Evolutionary conservation across 35 echinoderm and acorn worm genomes (phyloP).

Genomic region (Diadema setosum): DNA sequence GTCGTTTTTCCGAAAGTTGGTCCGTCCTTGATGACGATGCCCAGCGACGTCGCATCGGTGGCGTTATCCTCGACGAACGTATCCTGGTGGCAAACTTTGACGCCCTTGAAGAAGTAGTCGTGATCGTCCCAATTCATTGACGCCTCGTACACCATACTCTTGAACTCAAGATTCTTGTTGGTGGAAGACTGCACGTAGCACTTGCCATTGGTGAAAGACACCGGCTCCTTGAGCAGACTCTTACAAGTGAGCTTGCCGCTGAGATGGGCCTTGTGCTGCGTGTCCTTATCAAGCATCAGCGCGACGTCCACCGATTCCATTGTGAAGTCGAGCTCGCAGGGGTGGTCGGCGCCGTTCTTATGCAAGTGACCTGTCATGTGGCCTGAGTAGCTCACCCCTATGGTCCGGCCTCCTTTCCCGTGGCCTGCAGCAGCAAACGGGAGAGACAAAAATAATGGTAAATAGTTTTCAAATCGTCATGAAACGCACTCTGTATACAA

Average conservation of each 20-base stretch:
- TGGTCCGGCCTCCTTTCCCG: background rate
- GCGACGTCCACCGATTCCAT: constrained; percentile 54
- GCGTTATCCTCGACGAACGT: constrained; percentile 25
- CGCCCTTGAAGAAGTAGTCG: constrained; percentile 42
- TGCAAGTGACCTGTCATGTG: constrained; percentile 39
- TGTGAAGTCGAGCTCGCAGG: constrained; percentile 41
- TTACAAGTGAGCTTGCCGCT: constrained; percentile 41
- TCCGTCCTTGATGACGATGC: constrained; percentile 31
- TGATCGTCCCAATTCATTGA: constrained; percentile 22
- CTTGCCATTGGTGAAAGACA: constrained; percentile 44
- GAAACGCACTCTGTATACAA: too few relatives aligned
- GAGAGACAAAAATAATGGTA: too few relatives aligned
- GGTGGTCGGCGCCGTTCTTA: background rate
- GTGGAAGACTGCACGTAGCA: constrained; percentile 25
- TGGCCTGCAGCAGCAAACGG: too few relatives aligned
- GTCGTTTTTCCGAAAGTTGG: background rate
- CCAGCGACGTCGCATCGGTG: constrained; percentile 29
- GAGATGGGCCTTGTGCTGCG: constrained; percentile 15
- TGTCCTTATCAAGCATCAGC: constrained; percentile 35
- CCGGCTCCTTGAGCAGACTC: constrained; percentile 10
- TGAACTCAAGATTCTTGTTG: constrained; percentile 25
- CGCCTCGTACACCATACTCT: constrained; percentile 64
- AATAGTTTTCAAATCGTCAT: too few relatives aligned
- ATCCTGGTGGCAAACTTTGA: constrained; percentile 61
- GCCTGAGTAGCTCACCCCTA: constrained; percentile 55